Percentiles rank a stretch among this genome's conserved stretches.
These are phyloP conservation scores for Lampris incognitus DNA, from an alignment of 2,113 vertebrate genomes.

Conservation along the genomic window DNA sequence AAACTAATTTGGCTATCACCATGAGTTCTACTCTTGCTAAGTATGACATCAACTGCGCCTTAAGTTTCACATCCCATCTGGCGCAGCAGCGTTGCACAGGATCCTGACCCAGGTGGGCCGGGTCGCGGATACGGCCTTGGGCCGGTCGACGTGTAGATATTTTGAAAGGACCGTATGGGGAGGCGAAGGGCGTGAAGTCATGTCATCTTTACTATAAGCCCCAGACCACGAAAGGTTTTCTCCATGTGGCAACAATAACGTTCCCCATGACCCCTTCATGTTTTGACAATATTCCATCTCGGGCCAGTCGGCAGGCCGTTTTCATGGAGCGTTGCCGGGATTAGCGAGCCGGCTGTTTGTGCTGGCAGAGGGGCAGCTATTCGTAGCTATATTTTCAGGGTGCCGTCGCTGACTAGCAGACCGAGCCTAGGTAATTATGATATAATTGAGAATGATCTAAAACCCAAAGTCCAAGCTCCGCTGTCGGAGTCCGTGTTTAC, in stretches of 20 bases:
- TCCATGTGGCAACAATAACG: conserved; percentile 26
- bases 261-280: conserved; percentile 57
- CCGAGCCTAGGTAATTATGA: conserved; percentile 69
- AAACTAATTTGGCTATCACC: too few relatives aligned
- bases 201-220: conserved; percentile 14
- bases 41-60: not conserved
- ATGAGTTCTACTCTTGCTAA: not conserved
- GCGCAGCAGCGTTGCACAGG: not conserved
- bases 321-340: conserved; percentile 68
- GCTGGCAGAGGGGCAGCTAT: conserved; percentile 70
- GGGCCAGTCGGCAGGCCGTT: conserved; percentile 42
- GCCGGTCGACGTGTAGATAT: conserved; percentile 13
- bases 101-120: conserved; percentile 2
- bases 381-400: conserved; percentile 72
- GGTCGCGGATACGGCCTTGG: conserved; percentile 31
- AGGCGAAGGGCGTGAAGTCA: conserved; percentile 13
- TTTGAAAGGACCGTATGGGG: conserved; percentile 22
- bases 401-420: conserved; percentile 67
- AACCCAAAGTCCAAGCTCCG: conserved; percentile 61
- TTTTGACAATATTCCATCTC: conserved; percentile 68
- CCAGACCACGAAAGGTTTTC: conserved; percentile 27
- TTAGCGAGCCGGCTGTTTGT: conserved; percentile 77
- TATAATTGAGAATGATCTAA: conserved; percentile 73
- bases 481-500: conserved; percentile 63
- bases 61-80: not conserved